Evolutionary conservation across 2,888 invertebrate species (phyloP), one percentile per base, ranked within the genome.

Genomic region (Anticlea derivata): DNA sequence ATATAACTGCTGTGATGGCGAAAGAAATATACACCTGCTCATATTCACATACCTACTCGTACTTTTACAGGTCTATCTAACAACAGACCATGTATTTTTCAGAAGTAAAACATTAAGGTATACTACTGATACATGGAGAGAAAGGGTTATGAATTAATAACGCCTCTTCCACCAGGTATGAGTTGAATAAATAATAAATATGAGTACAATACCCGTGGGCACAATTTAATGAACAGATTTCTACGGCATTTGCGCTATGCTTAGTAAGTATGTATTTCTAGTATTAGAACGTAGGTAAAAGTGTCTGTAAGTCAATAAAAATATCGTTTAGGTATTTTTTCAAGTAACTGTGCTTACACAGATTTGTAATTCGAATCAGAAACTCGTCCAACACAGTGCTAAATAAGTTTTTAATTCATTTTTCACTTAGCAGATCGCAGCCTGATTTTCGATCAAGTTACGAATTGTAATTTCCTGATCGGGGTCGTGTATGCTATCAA

Each of bases 81-180:
- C 35, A 43, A 47, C 33, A 27, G 33, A 17, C 7, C 12, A 24
- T 37, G 20, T 13, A 37, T 43, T 43, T 52, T 38, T 43, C 3
- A 39, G 33, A 37, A 29, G 43, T 22, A 13, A 20, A 48, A 12
- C 33, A 47, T 12, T 22, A 26, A 31, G 22, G 10, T 17, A 23
- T 46, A 46, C 43, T 46, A 47, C 50, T 37, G 47, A 45, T 35
- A 48, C 50, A 49, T 46, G 60, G 56, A 60, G 58, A 60, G 61
- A 59, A 62, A 57, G 65, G 63, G 54, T 64, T 48, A 33, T 68
- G 56, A 61, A 71, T 68, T 67, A 65, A 70, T 64, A 57, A 54
- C 37, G 37, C 57, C 60, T 61, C 58, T 65, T 65, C 63, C 61
- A 55, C 50, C 60, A 46, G 63, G 63, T 63, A 67, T 63, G 63